Conservation (phyloP, 2,113 vertebrate species). For the Malaclemys terrapin region DNA sequence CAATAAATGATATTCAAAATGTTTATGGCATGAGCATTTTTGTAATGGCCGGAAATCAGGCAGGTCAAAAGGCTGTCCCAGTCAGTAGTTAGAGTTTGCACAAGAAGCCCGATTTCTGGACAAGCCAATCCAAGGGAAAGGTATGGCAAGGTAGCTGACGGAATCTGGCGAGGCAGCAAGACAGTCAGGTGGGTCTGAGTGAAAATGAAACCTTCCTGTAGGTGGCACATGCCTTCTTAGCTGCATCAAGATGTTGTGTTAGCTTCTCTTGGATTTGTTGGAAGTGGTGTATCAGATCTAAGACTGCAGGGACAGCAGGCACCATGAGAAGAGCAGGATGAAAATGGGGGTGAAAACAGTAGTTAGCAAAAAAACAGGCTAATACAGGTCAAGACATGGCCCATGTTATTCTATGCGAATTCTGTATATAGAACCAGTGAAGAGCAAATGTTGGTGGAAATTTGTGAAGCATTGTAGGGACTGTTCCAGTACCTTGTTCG, state of each 20-base stretch:
- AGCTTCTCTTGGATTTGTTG: neutral
- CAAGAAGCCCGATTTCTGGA: neutral
- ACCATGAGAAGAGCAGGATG: neutral
- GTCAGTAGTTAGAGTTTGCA: neutral
- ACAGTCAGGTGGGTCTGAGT: neutral
- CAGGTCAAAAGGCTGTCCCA: neutral
- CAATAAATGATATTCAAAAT: constrained; percentile 1
- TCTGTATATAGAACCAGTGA: neutral
- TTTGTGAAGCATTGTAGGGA: neutral
- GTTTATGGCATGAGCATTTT: neutral
- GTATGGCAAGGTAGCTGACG: neutral
- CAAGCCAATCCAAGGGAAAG: neutral
- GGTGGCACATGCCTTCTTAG: neutral
- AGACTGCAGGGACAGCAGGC: neutral
- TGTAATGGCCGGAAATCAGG: neutral
- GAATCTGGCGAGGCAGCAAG: neutral
- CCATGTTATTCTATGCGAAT: neutral
- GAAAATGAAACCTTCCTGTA: neutral
- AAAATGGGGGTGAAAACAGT: neutral
- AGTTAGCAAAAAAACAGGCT: neutral
- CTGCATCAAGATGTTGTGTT: neutral
- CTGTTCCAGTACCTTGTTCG: neutral
- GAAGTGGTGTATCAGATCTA: neutral
- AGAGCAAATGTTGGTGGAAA: neutral
- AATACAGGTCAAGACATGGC: neutral